Percentiles rank a stretch among this genome's conserved stretches.
These are phyloP conservation scores for Holacanthella duospinosa DNA, from an alignment of 2,888 invertebrate genomes.

Conservation along the genomic window DNA sequence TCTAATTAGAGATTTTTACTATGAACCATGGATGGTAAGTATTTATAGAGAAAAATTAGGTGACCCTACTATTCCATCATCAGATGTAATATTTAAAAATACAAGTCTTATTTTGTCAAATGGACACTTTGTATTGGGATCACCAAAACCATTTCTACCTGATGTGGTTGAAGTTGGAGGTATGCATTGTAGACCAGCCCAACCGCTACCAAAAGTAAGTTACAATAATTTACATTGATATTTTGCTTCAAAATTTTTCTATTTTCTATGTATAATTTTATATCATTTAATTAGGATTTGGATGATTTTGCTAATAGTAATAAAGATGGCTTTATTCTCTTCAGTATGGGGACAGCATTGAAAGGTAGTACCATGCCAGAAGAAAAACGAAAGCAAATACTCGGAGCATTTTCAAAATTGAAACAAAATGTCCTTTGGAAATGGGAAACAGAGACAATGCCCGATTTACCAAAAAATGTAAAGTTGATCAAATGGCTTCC, in stretches of 20 bases:
- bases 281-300: constrained; percentile 40
- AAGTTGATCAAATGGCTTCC: constrained; percentile 57
- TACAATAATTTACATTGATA: neutral
- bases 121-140: constrained; percentile 30
- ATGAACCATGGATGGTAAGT: constrained; percentile 5
- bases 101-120: constrained; percentile 34
- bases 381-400: constrained; percentile 56
- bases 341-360: constrained; percentile 77
- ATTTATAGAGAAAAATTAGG: constrained; percentile 6
- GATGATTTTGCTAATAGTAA: constrained; percentile 54
- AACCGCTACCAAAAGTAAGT: constrained; percentile 48
- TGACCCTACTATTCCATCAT: constrained; percentile 23
- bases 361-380: constrained; percentile 70
- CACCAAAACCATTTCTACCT: constrained; percentile 28
- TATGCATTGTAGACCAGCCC: constrained; percentile 55
- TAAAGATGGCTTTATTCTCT: constrained; percentile 63
- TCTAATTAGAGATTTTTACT: neutral
- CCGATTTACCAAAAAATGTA: constrained; percentile 52
- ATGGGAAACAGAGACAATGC: constrained; percentile 56
- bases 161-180: constrained; percentile 31
- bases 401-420: constrained; percentile 61
- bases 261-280: neutral
- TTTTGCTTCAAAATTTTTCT: too few relatives aligned
- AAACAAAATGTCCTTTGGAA: constrained; percentile 76
- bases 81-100: constrained; percentile 31